These are phyloP conservation scores for Neoaliturus tenellus DNA, from an alignment of 2,888 invertebrate species.

Conservation along the genomic window DNA sequence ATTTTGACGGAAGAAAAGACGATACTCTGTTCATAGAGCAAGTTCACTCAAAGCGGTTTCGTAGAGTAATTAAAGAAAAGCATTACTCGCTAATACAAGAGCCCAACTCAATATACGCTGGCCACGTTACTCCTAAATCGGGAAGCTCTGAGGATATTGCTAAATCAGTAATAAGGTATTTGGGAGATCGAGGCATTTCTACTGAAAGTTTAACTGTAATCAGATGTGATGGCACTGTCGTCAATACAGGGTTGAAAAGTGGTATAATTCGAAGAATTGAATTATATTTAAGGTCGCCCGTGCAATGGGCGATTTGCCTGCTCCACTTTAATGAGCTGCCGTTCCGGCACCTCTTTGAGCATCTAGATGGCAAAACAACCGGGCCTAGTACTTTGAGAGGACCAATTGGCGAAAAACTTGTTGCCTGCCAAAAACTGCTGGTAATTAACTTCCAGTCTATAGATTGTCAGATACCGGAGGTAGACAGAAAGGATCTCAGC, in stretches of 20 bases:
- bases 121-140: slow-evolving; percentile 30
- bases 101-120: slow-evolving; percentile 43
- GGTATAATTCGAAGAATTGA: slow-evolving; percentile 28
- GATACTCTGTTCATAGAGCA: slow-evolving; percentile 38
- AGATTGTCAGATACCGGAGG: slow-evolving; percentile 42
- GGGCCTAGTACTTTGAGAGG: slow-evolving; percentile 66
- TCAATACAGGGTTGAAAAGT: slow-evolving; percentile 50
- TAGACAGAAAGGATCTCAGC: slow-evolving; percentile 45
- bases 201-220: slow-evolving; percentile 15
- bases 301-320: slow-evolving; percentile 30
- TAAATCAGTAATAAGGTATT: slow-evolving; percentile 14
- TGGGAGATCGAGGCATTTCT: neutral
- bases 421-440: slow-evolving; percentile 39
- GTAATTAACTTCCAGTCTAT: slow-evolving; percentile 48
- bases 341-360: too few species aligned
- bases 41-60: slow-evolving; percentile 43
- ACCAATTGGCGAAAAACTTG: neutral
- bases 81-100: slow-evolving; percentile 48
- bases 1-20: slow-evolving; percentile 51
- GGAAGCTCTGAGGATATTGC: slow-evolving; percentile 16
- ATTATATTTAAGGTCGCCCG: slow-evolving; percentile 11
- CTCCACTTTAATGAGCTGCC: too few species aligned
- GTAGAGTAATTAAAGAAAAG: slow-evolving; percentile 32
- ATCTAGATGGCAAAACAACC: slow-evolving; percentile 55
- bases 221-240: slow-evolving; percentile 49